phyloP scores from a whole-genome alignment of 1,140 invertebrate genomes.

The Pseudoatta argentina region DNA sequence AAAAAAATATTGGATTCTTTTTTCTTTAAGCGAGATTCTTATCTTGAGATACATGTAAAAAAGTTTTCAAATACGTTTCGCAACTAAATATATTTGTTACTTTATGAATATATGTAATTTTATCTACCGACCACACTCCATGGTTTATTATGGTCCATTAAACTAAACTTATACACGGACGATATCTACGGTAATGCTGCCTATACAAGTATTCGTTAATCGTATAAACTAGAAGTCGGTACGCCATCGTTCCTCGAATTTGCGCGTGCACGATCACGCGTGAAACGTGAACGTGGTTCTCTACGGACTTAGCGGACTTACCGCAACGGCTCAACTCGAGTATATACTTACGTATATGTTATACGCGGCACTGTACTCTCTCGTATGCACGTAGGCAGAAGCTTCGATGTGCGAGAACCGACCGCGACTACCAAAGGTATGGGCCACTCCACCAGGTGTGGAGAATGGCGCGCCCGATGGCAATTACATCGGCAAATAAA shows the following conservation, averaged over 20 bases:
- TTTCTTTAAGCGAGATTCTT: background rate
- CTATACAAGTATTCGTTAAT: background rate
- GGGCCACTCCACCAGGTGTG: conserved; percentile 74
- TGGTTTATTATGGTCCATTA: conserved; percentile 37
- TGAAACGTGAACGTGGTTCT: conserved; percentile 45
- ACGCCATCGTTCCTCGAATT: conserved; percentile 32
- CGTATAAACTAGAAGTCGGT: conserved; percentile 14
- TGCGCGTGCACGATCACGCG: conserved; percentile 21
- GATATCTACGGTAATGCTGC: conserved; percentile 20
- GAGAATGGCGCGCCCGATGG: conserved; percentile 74
- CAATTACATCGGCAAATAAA: conserved; percentile 80
- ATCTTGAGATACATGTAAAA: background rate
- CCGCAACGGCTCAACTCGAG: conserved; percentile 44
- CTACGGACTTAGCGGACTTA: conserved; percentile 36
- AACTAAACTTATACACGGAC: conserved; percentile 4
- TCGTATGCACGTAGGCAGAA: conserved; percentile 60
- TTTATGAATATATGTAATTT: conserved; percentile 1
- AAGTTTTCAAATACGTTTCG: background rate
- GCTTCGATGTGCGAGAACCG: conserved; percentile 59
- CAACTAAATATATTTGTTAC: background rate
- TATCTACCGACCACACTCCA: background rate
- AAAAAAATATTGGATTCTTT: background rate
- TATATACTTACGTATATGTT: conserved; percentile 37
- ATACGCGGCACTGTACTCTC: conserved; percentile 10
- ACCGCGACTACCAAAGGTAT: conserved; percentile 69